Conservation (phyloP, 2,888 invertebrate genomes). For the Xestobium rufovillosum region DNA sequence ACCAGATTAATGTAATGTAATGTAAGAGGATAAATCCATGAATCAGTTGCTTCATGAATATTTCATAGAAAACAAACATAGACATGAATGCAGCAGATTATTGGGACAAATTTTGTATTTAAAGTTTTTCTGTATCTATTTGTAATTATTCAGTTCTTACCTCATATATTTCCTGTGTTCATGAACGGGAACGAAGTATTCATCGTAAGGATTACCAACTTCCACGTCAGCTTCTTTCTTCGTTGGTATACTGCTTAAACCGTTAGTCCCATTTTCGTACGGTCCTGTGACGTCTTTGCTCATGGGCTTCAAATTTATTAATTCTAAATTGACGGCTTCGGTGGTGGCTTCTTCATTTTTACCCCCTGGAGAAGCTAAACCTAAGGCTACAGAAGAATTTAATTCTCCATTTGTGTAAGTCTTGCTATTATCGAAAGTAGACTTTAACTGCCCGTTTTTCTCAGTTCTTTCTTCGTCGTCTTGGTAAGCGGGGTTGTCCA, state of each 20-base stretch:
- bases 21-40: too few species aligned
- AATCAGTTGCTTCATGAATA: too few species aligned
- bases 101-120: too few species aligned
- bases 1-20: too few species aligned
- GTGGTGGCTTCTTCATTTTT: slow-evolving; percentile 35
- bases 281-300: slow-evolving; percentile 50
- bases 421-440: slow-evolving; percentile 37
- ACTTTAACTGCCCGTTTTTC: slow-evolving; percentile 39
- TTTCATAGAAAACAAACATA: too few species aligned
- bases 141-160: too few species aligned
- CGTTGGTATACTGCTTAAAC: slow-evolving; percentile 44
- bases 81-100: too few species aligned
- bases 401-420: slow-evolving; percentile 38
- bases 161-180: slow-evolving; percentile 80
- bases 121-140: too few species aligned
- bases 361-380: slow-evolving; percentile 29
- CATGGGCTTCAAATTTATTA: slow-evolving; percentile 64
- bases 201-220: slow-evolving; percentile 67
- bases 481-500: slow-evolving; percentile 44
- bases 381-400: slow-evolving; percentile 30
- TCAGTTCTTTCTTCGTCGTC: slow-evolving; percentile 43
- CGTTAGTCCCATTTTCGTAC: slow-evolving; percentile 40
- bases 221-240: slow-evolving; percentile 62
- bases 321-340: slow-evolving; percentile 73
- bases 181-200: slow-evolving; percentile 79